phyloP scores from a whole-genome alignment of 1,140 invertebrate genomes.

The Leguminivora glycinivorella region DNA sequence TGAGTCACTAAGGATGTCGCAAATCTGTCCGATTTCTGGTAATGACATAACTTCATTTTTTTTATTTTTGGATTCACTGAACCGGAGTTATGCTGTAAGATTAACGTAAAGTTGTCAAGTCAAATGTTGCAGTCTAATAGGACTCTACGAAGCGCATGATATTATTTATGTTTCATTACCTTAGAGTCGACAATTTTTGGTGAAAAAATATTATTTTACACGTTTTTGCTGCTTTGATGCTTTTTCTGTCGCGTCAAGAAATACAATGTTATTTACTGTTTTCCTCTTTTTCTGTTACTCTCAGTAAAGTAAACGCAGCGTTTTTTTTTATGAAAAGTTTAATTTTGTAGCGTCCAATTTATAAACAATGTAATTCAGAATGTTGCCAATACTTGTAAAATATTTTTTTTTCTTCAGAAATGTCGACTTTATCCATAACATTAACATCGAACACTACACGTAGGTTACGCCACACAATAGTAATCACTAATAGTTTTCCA shows the following conservation, averaged over 20 bases:
- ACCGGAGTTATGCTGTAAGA: too few relatives aligned
- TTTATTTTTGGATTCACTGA: too few relatives aligned
- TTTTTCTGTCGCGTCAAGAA: background rate
- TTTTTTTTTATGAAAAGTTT: too few relatives aligned
- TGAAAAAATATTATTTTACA: background rate
- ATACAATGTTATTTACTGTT: too few relatives aligned
- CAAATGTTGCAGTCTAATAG: background rate
- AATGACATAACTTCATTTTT: too few relatives aligned
- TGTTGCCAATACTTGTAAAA: background rate
- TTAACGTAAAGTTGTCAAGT: too few relatives aligned
- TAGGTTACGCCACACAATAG: conserved; percentile 65
- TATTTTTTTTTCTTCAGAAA: background rate
- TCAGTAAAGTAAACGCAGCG: too few relatives aligned
- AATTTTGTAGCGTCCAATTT: background rate
- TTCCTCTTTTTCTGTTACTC: too few relatives aligned
- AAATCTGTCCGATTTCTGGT: too few relatives aligned
- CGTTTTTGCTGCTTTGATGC: background rate
- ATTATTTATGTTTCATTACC: conserved; percentile 26
- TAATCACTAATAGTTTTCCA: conserved; percentile 63
- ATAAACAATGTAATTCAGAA: background rate
- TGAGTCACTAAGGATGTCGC: too few relatives aligned
- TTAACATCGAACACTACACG: conserved; percentile 41
- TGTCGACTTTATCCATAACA: background rate
- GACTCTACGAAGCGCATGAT: background rate
- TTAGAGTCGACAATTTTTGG: background rate